phyloP scores from a whole-genome alignment of 2,797 vertebrate species.

The Xenopus petersii region DNA sequence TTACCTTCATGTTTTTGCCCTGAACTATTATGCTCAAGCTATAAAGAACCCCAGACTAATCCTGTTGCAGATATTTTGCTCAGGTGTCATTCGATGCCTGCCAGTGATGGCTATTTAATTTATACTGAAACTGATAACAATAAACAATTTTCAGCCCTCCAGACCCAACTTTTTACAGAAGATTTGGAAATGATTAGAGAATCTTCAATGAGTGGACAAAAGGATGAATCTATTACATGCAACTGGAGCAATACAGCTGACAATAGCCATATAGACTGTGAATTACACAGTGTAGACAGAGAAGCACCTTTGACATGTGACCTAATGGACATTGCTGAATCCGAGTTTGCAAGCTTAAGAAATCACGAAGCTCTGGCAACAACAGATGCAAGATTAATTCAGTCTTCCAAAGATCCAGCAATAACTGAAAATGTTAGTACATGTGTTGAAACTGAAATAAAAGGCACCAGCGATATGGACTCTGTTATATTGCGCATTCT shows the following conservation, averaged over 20 bases:
- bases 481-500: slow-evolving; percentile 5
- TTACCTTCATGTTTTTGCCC: slow-evolving; percentile 48
- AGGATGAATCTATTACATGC: neutral
- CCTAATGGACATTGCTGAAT: neutral
- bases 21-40: slow-evolving; percentile 50
- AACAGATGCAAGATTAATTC: neutral
- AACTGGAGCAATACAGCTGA: slow-evolving; percentile 4
- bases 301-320: neutral
- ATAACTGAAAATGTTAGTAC: neutral
- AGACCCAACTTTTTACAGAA: slow-evolving; percentile 54
- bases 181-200: slow-evolving; percentile 10
- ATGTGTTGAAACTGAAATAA: slow-evolving; percentile 6
- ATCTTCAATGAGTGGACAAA: slow-evolving; percentile 10
- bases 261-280: slow-evolving; percentile 1
- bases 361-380: neutral
- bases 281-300: slow-evolving; percentile 31
- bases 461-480: neutral
- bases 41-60: slow-evolving; percentile 46
- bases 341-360: neutral
- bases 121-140: slow-evolving; percentile 53
- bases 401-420: slow-evolving; percentile 20
- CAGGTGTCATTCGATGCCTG: slow-evolving; percentile 44
- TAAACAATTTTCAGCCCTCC: slow-evolving; percentile 52
- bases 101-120: slow-evolving; percentile 51
- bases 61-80: neutral